Conservation (phyloP, 2,797 vertebrate species). For the Labeo calbasu region DNA sequence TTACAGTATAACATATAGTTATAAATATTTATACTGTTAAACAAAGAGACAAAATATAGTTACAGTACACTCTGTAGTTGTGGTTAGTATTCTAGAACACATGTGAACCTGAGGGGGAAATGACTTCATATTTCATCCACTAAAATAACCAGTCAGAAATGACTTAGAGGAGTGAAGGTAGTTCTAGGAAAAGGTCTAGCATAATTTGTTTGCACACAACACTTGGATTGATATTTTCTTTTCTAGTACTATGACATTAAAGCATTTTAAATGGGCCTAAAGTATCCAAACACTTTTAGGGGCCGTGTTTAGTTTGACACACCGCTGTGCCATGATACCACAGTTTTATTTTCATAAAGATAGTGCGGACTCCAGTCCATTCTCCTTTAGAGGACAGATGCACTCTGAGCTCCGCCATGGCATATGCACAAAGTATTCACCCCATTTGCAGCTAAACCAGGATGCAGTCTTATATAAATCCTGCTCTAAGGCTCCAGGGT, state of each 20-base stretch:
- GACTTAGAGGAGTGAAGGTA: not conserved
- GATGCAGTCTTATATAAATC: conserved; percentile 45
- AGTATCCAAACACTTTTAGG: not conserved
- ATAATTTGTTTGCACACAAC: not conserved
- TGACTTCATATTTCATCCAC: not conserved
- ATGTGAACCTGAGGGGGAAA: not conserved
- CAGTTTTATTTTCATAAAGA: not conserved
- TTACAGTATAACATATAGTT: not conserved
- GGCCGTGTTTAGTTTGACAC: not conserved
- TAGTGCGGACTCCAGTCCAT: not conserved
- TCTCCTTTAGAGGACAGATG: conserved; percentile 9
- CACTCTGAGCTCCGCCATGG: not conserved
- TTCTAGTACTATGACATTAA: not conserved
- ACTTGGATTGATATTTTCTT: not conserved
- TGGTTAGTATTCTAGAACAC: not conserved
- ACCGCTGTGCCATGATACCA: not conserved
- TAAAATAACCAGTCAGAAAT: not conserved
- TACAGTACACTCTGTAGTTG: not conserved
- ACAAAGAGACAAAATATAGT: not conserved
- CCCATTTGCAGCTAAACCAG: conserved; percentile 33
- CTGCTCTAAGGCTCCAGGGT: conserved; percentile 45
- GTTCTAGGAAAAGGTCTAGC: not conserved
- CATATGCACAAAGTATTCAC: conserved; percentile 26
- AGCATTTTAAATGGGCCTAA: not conserved
- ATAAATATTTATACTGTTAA: not conserved